Evolutionary conservation across 1,140 invertebrate genomes (phyloP), one percentile per base, ranked within the genome.

Genomic region (Drosophila pachea): DNA sequence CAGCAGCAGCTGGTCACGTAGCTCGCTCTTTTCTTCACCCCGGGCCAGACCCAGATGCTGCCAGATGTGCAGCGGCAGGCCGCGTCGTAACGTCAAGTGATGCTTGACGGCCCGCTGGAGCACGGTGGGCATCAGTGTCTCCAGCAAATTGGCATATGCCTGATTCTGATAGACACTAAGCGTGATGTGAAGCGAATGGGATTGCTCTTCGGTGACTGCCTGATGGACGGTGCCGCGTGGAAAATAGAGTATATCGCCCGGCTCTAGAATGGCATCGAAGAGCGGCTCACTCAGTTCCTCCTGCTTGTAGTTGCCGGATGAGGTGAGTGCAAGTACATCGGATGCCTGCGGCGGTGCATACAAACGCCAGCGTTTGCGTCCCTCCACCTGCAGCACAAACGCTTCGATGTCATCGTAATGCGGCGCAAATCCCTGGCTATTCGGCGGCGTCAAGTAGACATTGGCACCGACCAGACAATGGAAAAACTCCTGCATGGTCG

Each of bases 371-470:
- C 94, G 92, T 90, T 99, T 99, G 77, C 94, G 94, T 0, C 98
- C 98, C 91, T 99, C 98, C 6, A 99, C 89, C 91, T 99, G 98
- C 40, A 99, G 86, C 60, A 99, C 94, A 89, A 99, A 99, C 11
- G 98, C 98, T 91, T 99, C 98, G 76, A 99, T 99, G 86, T 99
- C 98, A 91, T 99, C 98, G 90, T 95, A 99, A 91, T 99, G 98
- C 0, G 98, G 98, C 2, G 98, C 98, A 92, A 99, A 99, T 0
- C 98, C 98, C 92, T 99, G 97, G 77, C 95, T 95, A 60, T 95
- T 94, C 7, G 97, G 94, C 11, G 98, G 98, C n/a, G 98, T 99
- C 48, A 99, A 89, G 88, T 99, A 99, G 9, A 94, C 92, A 93
- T 99, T 99, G 3, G 96, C 95, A 7, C 98, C 98, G 47, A 98